Base-by-base conservation (phyloP, 2,113 vertebrate genomes). In the Cebus imitator region DNA sequence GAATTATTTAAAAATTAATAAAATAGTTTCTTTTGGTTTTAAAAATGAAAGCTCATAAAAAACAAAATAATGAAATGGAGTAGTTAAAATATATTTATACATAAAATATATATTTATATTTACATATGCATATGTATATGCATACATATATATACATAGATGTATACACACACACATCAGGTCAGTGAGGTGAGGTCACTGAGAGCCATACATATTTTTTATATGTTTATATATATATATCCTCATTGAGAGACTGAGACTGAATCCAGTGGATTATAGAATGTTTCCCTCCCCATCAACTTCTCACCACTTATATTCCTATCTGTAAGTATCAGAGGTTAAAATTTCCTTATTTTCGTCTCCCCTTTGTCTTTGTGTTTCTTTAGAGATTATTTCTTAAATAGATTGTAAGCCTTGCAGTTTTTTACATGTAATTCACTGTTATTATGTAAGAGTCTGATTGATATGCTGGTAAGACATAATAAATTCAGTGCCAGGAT, bases 81-180 rank as follows among this genome's bases (percentile, higher is more conserved):
- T 21, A 92, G 17, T 2, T 52, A 82, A 1, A 43, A 64, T 27
- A 58, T 57, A 20, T 18, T 20, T 55, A 21, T 57, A 57, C 7
- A 52, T 18, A 52, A 52, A 17, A 52, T 52, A 64, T 27, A 23
- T 57, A 57, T 8, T 8, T 21, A 8, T 57, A 57, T 2, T 17
- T 5, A 16, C 4, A 17, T 58, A 9, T 21, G 0, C 9, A 3
- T 23, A 8, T 0, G 8, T 3, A 2, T 8, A 8, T 23, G 3
- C 14, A 21, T 57, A 21, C 17, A 21, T 57, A 57, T 57, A 18
- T 18, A 18, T 20, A 55, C 6, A 21, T 57, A 21, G 37, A 40
- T 55, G 6, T 20, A 21, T 5, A 61, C 13, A 50, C 50, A 50
- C 50, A 50, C 16, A 52, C 52, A 52, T 18, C 52, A 52, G 52